Base-by-base conservation (phyloP, 2,797 vertebrate species). In the Urocyon cinereoargenteus region DNA sequence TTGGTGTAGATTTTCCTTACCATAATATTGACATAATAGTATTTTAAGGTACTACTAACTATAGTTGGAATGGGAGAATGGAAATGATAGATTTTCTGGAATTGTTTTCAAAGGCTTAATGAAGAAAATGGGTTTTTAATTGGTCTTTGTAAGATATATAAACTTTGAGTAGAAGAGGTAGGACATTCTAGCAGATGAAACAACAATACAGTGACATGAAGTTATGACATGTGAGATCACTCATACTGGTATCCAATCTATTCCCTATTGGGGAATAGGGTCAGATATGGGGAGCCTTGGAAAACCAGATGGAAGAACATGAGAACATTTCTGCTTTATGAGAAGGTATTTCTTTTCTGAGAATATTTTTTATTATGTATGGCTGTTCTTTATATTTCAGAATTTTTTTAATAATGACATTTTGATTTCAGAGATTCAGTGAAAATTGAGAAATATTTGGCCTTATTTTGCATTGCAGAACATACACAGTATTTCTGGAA, bases 31-130 rank as follows among this genome's bases (percentile, higher is more conserved):
- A 59, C 49, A 12, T 61, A n/a, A 45, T 40, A 81, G 31, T 57
- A 66, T 78, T 90, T 90, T 84, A 55, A 19, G 84, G n/a, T 93
- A 24, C 70, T 57, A 8, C 40, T 72, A n/a, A 31, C 10, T 61
- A 49, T 16, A 96, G 18, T 49, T 90, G 66, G 45, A 61, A 61
- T 70, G 72, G 45, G 40, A 77, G 24, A 89, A 86, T 75, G 59
- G 36, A 91, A 90, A 66, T 51, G 61, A 86, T 83, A 36, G 36
- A 28, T 68, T 91, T 84, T 83, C 31, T 77, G 24, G 40, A 73
- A 86, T 61, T 21, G 24, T 73, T 91, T 96, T 91, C 26, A 26
- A 89, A 89, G 83, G 31, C 55, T 90, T 88, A 77, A 55, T 66
- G 36, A 92, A 49, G 59, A 89, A 95, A 72, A 11, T 78, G 6